A percentile compares a stretch with the other conserved stretches of the same genome.
These are phyloP conservation scores for Drosophila colorata DNA, from an alignment of 2,888 invertebrate species.

Conservation along the genomic window DNA sequence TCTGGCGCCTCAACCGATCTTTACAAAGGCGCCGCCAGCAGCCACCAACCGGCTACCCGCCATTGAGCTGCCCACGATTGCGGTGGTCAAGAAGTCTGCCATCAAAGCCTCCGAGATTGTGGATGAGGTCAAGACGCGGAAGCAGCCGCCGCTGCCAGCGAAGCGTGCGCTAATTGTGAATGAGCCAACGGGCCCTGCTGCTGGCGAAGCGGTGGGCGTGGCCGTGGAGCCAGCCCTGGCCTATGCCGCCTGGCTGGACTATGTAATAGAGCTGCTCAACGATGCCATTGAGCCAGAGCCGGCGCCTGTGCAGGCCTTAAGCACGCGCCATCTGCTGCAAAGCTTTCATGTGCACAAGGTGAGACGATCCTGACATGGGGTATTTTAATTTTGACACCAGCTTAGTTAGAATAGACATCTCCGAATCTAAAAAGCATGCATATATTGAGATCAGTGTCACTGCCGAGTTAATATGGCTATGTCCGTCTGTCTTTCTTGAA, in stretches of 20 bases:
- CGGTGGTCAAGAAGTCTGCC: constrained; percentile 70
- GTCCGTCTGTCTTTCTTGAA: too few species aligned
- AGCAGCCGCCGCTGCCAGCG: constrained; percentile 69
- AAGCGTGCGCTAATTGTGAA: constrained; percentile 74
- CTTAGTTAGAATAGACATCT: too few species aligned
- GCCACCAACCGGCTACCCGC: constrained; percentile 54
- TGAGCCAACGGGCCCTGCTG: constrained; percentile 10
- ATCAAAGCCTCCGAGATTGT: constrained; percentile 70
- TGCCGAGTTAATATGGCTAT: too few species aligned
- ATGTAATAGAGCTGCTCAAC: constrained; percentile 92
- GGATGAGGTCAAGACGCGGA: constrained; percentile 64
- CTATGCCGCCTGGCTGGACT: constrained; percentile 90
- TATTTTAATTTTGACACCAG: background rate
- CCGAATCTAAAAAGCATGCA: too few species aligned
- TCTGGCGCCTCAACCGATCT: constrained; percentile 52
- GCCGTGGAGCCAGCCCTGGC: constrained; percentile 72
- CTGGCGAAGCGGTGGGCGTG: constrained; percentile 24
- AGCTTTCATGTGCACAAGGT: constrained; percentile 90
- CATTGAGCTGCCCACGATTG: constrained; percentile 73
- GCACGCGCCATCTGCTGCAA: constrained; percentile 86
- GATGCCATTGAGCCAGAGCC: constrained; percentile 87
- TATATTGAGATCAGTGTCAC: background rate
- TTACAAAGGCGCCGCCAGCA: constrained; percentile 36
- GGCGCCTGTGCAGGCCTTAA: background rate
- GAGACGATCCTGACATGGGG: constrained; percentile 36